Evolutionary conservation across 2,888 invertebrate genomes (phyloP), one percentile per base, ranked within the genome.

Genomic region (Pterostichus niger): DNA sequence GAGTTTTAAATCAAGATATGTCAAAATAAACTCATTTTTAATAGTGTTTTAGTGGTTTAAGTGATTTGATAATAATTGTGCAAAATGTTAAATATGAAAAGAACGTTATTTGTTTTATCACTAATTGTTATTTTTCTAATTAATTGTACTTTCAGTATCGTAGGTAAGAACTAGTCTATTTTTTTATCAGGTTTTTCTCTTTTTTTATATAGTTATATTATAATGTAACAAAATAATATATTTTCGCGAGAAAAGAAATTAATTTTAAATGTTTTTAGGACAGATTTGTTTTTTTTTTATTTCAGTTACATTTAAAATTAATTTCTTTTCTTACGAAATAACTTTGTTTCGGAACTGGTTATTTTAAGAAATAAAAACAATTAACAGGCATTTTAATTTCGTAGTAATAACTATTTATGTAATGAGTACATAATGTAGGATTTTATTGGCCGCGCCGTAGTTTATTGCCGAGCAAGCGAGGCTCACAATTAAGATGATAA

Each of bases 61-160:
- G 44, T 68, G 35, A 44, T 46, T 75, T 24, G 0, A 59, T 17
- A 40, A 24, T 59, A 17, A 0, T 10, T 13, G 52, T 52, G 52
- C 49, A 24, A 75, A 52, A 75, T 49, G 49, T 31, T 52, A 13
- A 31, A 9, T 75, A n/a, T 49, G 13, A 33, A 52, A 11, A 75
- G 35, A 75, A 52, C 75, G n/a, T 75, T 75, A 10, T n/a, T 52
- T 13, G 17, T 17, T 75, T 75, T 75, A 15, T 3, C 11, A 17
- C 2, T 75, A 31, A 15, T 52, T 52, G n/a, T 10, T 4, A 40
- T 75, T 52, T 40, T 49, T 33, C 5, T 33, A 15, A 1, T 75
- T 75, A 52, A 15, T 10, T 10, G 9, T 24, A n/a, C 52, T 31
- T 24, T 31, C 11, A 2, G 49, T 24, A 33, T 31, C n/a, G 13